Evolutionary conservation across 2,113 vertebrate species (phyloP), one percentile per base, ranked within the genome.

Genomic region (Electrona antarctica): DNA sequence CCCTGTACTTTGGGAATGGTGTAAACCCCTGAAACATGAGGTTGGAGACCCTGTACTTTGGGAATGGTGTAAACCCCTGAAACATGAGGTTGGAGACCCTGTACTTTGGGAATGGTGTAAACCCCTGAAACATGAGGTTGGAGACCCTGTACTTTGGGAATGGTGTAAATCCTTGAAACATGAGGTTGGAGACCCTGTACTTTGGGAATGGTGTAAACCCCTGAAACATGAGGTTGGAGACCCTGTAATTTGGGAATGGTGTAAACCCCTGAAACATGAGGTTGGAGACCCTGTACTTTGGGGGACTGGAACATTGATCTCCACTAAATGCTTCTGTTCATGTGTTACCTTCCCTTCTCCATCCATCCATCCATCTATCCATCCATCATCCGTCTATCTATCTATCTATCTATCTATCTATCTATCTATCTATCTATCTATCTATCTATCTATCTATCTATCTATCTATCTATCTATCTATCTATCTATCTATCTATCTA

Each of bases 171-270:
- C 21, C 21, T 2, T 21, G 21, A 21, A 21, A 21, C 21, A 1
- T 21, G 21, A 21, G 21, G 21, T 21, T 21, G 21, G 21, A 21
- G 21, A 21, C 21, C 21, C 21, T 21, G 21, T 21, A 21, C 21
- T 21, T 21, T 21, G 21, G 21, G 21, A 21, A 21, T 7, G 49
- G 21, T 11, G 41, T 47, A n/a, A 2, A 10, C 49, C 15, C 72
- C 60, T 64, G 60, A 62, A 21, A 57, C 49, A 52, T 13, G 55
- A 60, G 33, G 33, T 71, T 50, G 66, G 49, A 80, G 70, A 46
- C 66, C 55, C 64, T 14, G 7, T 46, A 8, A 3, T 41, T 41
- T 41, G 1, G 21, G 21, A 21, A 21, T 2, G 21, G 21, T 21
- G 21, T 21, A 21, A 21, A 41, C 6, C 47, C 46, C 65, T 14